Percentiles rank a stretch among this genome's conserved stretches.
Evolutionary conservation across 2,888 invertebrate species (phyloP).

Genomic region (Lithosia quadra): DNA sequence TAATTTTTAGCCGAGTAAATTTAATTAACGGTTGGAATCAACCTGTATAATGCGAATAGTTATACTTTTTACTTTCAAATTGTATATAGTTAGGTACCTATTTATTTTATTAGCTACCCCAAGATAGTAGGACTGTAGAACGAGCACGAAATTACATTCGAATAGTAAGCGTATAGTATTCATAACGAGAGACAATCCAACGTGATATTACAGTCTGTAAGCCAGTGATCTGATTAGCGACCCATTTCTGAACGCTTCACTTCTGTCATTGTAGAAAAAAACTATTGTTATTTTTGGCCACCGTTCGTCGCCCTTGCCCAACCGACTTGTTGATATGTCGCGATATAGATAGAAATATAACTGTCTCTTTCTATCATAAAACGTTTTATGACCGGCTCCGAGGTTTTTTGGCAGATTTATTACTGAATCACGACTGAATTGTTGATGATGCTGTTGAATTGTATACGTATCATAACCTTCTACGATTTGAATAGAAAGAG

Average conservation of each 20-base stretch:
- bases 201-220: constrained; percentile 14
- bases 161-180: no score
- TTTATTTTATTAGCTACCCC: no score
- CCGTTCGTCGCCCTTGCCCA: constrained; percentile 44
- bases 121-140: no score
- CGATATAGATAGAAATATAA: constrained; percentile 19
- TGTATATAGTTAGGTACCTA: no score
- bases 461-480: neutral
- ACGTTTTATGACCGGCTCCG: neutral
- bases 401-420: constrained; percentile 10
- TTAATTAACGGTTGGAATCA: neutral
- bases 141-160: no score
- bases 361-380: constrained; percentile 33
- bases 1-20: neutral
- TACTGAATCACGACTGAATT: constrained; percentile 9
- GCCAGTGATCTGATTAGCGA: constrained; percentile 37
- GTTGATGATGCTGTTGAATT: constrained; percentile 6
- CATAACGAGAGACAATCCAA: no score
- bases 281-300: constrained; percentile 60
- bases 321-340: constrained; percentile 35
- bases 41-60: no score
- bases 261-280: constrained; percentile 42
- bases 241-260: constrained; percentile 27
- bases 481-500: constrained; percentile 6
- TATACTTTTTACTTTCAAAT: no score